Conservation (phyloP, 2,888 invertebrate genomes). For the Incurvaria masculella region DNA sequence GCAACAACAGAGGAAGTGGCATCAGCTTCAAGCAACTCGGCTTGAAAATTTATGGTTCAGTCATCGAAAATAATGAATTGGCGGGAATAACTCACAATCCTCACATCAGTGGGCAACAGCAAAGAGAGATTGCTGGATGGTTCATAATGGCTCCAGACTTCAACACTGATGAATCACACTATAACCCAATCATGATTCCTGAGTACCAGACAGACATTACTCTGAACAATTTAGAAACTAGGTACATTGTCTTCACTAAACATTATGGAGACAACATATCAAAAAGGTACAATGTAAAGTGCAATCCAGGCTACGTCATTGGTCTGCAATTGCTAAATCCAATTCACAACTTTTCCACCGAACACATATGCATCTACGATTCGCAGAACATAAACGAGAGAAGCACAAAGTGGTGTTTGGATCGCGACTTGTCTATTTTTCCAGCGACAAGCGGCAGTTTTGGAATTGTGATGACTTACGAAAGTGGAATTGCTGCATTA, state of each 20-base stretch:
- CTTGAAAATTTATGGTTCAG: slow-evolving; percentile 71
- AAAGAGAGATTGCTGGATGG: slow-evolving; percentile 92
- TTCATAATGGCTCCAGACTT: slow-evolving; percentile 69
- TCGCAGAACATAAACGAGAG: slow-evolving; percentile 63
- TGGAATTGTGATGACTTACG: slow-evolving; percentile 74
- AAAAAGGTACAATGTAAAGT: slow-evolving; percentile 61
- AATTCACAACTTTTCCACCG: slow-evolving; percentile 83
- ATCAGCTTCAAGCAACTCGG: slow-evolving; percentile 88
- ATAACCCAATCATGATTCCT: slow-evolving; percentile 72
- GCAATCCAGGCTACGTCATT: slow-evolving; percentile 80
- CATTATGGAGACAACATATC: slow-evolving; percentile 54
- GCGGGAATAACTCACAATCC: slow-evolving; percentile 94
- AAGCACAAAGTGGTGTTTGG: slow-evolving; percentile 72
- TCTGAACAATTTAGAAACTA: slow-evolving; percentile 70
- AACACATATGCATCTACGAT: slow-evolving; percentile 77
- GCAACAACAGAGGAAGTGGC: slow-evolving; percentile 82
- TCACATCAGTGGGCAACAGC: slow-evolving; percentile 75
- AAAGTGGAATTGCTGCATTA: slow-evolving; percentile 72
- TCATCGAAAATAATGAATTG: slow-evolving; percentile 77
- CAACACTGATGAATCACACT: slow-evolving; percentile 65
- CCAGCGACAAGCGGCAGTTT: slow-evolving; percentile 86
- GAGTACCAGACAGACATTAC: slow-evolving; percentile 59
- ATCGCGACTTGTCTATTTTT: slow-evolving; percentile 83
- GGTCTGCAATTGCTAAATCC: slow-evolving; percentile 90
- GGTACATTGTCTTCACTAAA: slow-evolving; percentile 74